Evolutionary conservation across 1,140 invertebrate genomes (phyloP).

Genomic region (Psix sp.): DNA sequence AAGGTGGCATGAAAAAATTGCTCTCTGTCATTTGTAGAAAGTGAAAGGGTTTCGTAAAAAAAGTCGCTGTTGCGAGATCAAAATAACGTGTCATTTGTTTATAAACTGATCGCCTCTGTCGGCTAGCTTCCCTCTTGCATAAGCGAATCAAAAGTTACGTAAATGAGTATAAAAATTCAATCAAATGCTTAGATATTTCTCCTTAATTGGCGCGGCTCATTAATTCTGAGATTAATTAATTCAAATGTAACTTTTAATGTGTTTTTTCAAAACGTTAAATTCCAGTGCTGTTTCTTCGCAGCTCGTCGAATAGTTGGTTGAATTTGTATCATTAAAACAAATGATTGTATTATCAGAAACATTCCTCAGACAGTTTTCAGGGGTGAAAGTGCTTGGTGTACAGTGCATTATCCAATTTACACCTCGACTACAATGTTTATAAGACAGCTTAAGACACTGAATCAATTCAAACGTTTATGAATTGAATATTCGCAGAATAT

Average conservation of each 20-base stretch:
- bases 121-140: too few species aligned
- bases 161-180: too few species aligned
- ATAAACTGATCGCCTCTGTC: too few species aligned
- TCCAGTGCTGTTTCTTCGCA: too few species aligned
- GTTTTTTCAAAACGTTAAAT: too few species aligned
- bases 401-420: constrained; percentile 36
- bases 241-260: too few species aligned
- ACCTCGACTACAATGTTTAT: constrained; percentile 41
- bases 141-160: too few species aligned
- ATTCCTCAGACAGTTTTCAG: constrained; percentile 2
- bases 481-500: constrained; percentile 54
- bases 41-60: background rate
- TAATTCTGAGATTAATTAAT: too few species aligned
- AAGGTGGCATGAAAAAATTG: constrained; percentile 22
- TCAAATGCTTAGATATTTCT: too few species aligned
- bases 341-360: background rate
- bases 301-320: too few species aligned
- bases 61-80: background rate
- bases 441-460: constrained; percentile 38
- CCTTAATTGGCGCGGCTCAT: too few species aligned
- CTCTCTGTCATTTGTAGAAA: constrained; percentile 6
- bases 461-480: constrained; percentile 45
- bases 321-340: too few species aligned
- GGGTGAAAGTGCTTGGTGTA: background rate
- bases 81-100: background rate